Base-by-base conservation (phyloP, 1,140 invertebrate species). In the Cheumatopsyche charites region DNA sequence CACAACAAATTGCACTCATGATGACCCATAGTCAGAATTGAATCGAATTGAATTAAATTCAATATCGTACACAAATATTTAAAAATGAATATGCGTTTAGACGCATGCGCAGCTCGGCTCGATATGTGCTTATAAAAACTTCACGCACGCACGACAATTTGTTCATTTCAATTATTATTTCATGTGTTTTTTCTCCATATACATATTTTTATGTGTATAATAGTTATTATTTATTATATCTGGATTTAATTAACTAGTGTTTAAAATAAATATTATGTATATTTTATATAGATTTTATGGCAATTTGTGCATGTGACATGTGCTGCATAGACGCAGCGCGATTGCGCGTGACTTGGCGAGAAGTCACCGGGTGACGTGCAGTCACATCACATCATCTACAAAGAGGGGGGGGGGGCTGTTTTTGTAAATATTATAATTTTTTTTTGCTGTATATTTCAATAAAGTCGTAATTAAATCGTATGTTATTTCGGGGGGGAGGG, bases 291-390 rank as follows among this genome's bases (percentile, higher is more conserved):
- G 5, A 58, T 58, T 58, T 58, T n/a, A n/a, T 55, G 49, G 55
- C 55, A 58, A 58, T 58, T 58, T 58, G 55, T 58, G 55, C 55
- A 58, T 58, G 55, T 58, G 55, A 58, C 55, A 58, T 26, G 21
- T 15, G 63, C 23, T 41, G 63, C 36, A 29, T 19, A 13, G 42
- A 7, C 43, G 36, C 43, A 15, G 63, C 62, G 12, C 26, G 26
- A n/a, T 42, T 45, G 26, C 62, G 19, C 23, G 29, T 45, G 62
- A 78, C 80, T 81, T 81, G 77, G 75, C 47, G 70, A 71, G 73
- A 79, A 81, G 80, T 81, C 75, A 79, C 81, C 65, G 23, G 71
- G 76, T 69, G 62, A 62, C 61, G 62, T 70, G 66, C 68, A 70
- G 75, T 67, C 67, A 62, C 52, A 49, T 67, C 67, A 47, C 67